Evolutionary conservation across 2,797 vertebrate species (phyloP), one percentile per base, ranked within the genome.

Genomic region (Sebastes elongatus): DNA sequence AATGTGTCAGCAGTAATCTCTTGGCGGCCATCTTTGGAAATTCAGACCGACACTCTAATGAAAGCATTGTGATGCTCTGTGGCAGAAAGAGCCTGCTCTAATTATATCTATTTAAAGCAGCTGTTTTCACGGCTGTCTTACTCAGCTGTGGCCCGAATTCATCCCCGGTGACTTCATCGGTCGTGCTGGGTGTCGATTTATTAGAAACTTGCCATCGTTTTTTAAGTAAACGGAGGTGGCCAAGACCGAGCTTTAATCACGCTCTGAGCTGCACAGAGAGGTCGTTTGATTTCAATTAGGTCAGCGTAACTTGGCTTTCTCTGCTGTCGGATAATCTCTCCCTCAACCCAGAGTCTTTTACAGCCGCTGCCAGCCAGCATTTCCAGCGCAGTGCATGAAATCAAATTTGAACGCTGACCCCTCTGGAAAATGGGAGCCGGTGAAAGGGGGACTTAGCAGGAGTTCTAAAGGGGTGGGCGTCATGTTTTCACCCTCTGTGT

Each of bases 231-330:
- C 94, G 94, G 89, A 96, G 89, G 94, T 95, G 92, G 94, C 92
- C 82, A 82, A 92, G 86, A 81, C 82, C 67, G 74, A 87, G 82
- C 91, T 92, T 93, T 95, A 94, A 91, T 94, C 89, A 90, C 88
- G 20, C 86, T 93, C 89, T 74, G 60, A 94, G 93, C 94, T 80
- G 84, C 95, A 95, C 94, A 96, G 92, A 96, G 95, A 96, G 93
- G 93, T 94, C 87, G 92, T 94, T 96, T 97, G 95, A 93, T 95
- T 96, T 96, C 95, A 97, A 95, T 97, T 95, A 96, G 96, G 95
- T 91, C 94, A 94, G 88, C 56, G 78, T 82, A 79, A 91, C 82
- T 87, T 87, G 86, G 85, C 87, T 88, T 77, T 89, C 80, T 76
- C 74, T 10, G 56, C 89, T 82, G 88, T 74, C 42, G 73, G 81